A percentile compares a stretch with the other conserved stretches of the same genome.
These are phyloP conservation scores for Notocelia uddmanniana DNA, from an alignment of 2,888 invertebrate genomes.

Conservation along the genomic window DNA sequence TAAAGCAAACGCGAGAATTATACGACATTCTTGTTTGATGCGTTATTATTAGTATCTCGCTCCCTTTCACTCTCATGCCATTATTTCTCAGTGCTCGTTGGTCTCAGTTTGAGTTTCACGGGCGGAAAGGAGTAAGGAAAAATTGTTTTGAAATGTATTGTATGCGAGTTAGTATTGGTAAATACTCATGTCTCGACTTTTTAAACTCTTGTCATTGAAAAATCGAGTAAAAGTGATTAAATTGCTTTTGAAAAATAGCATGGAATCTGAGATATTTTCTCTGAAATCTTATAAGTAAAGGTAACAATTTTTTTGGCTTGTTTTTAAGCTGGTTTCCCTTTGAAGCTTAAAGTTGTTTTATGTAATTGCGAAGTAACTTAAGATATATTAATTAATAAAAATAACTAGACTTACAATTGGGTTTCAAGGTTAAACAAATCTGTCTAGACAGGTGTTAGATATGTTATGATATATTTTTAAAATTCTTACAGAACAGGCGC, in stretches of 20 bases:
- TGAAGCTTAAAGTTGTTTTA: background rate
- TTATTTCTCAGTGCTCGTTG: no score
- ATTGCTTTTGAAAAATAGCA: no score
- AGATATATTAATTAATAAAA: background rate
- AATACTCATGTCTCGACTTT: no score
- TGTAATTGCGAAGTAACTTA: constrained; percentile 7
- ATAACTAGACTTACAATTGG: background rate
- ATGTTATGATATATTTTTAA: no score
- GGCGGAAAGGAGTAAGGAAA: constrained; percentile 12
- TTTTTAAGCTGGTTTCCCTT: background rate
- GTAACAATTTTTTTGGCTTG: background rate
- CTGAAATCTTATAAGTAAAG: background rate
- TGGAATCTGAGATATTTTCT: constrained; percentile 19
- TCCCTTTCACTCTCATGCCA: no score
- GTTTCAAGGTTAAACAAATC: background rate
- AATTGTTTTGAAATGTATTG: constrained; percentile 35
- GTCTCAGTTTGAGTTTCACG: no score
- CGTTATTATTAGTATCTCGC: no score
- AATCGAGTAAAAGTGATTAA: no score
- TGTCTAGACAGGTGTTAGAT: background rate
- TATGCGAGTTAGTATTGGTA: no score
- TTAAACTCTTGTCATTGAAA: no score
- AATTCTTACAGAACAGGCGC: no score
- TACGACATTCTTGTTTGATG: no score
- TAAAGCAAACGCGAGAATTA: background rate